Conservation (phyloP, 2,888 invertebrate genomes). For the Drosophila nigritarsus region DNA sequence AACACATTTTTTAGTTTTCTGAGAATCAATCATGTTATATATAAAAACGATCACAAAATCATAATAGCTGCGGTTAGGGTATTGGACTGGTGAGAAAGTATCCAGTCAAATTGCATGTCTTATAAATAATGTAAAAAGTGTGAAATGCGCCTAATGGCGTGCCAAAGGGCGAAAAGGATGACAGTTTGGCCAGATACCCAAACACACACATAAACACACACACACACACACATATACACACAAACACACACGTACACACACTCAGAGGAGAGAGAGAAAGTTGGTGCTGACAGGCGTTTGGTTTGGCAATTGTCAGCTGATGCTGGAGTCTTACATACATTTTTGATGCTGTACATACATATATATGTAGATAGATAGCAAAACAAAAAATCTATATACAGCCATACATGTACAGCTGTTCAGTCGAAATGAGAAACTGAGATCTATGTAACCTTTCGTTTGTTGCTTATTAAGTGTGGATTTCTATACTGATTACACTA, state of each 20-base stretch:
- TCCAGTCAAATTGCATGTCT: slow-evolving; percentile 61
- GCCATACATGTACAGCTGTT: slow-evolving; percentile 2
- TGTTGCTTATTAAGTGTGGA: slow-evolving; percentile 29
- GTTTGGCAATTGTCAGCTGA: slow-evolving; percentile 72
- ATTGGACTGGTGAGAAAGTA: slow-evolving; percentile 19
- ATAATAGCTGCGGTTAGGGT: background rate
- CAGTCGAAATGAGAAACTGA: slow-evolving; percentile 5
- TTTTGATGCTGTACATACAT: slow-evolving; percentile 23
- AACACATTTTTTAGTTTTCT: background rate
- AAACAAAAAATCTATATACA: background rate
- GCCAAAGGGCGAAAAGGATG: slow-evolving; percentile 64
- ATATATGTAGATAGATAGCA: background rate
- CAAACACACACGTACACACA: slow-evolving; percentile 8
- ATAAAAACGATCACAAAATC: background rate
- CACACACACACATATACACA: background rate
- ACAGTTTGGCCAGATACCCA: slow-evolving; percentile 30
- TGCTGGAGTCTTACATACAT: slow-evolving; percentile 48
- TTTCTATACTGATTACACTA: slow-evolving; percentile 31
- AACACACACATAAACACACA: slow-evolving; percentile 1
- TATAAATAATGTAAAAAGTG: slow-evolving; percentile 81
- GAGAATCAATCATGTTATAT: background rate
- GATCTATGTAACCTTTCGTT: slow-evolving; percentile 68
- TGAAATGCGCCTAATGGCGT: slow-evolving; percentile 81
- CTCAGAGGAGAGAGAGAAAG: background rate
- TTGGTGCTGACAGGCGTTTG: slow-evolving; percentile 23